phyloP scores from a whole-genome alignment of 1,140 invertebrate genomes.

The Caenorhabditis inopinata region DNA sequence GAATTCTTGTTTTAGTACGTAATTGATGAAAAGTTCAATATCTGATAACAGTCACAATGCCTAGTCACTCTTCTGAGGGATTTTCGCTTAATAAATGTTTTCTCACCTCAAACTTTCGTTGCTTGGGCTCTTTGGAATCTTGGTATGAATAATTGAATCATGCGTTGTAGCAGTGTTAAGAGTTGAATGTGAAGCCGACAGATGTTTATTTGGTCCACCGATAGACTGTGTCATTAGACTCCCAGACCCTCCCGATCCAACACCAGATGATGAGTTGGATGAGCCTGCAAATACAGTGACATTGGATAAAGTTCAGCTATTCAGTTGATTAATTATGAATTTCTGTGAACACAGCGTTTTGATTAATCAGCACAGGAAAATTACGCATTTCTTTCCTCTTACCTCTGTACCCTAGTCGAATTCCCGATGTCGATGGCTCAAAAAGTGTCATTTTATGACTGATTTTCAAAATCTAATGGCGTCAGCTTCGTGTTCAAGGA shows the following conservation, averaged over 20 bases:
- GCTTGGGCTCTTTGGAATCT: conserved; percentile 49
- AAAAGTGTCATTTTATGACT: conserved; percentile 13
- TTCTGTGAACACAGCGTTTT: no score
- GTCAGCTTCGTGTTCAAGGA: not conserved
- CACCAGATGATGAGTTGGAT: conserved; percentile 39
- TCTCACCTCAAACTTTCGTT: conserved; percentile 43
- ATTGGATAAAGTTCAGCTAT: no score
- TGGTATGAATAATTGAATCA: conserved; percentile 15
- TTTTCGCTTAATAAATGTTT: not conserved
- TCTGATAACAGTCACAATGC: no score
- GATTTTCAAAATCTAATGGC: not conserved
- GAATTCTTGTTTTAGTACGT: no score
- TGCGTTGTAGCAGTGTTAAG: conserved; percentile 29
- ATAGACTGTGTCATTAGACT: conserved; percentile 21
- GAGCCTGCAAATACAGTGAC: conserved; percentile 37
- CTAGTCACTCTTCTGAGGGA: no score
- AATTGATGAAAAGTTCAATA: no score
- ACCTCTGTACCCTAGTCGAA: conserved; percentile 13
- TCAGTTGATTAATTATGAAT: no score
- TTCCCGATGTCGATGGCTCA: conserved; percentile 15
- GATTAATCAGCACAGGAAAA: not conserved
- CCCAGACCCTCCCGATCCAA: conserved; percentile 36
- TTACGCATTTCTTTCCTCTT: not conserved
- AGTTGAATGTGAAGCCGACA: conserved; percentile 46
- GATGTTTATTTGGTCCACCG: conserved; percentile 38